These are phyloP conservation scores for Tragopan temminckii DNA, from an alignment of 2,797 vertebrate species.

Conservation along the genomic window DNA sequence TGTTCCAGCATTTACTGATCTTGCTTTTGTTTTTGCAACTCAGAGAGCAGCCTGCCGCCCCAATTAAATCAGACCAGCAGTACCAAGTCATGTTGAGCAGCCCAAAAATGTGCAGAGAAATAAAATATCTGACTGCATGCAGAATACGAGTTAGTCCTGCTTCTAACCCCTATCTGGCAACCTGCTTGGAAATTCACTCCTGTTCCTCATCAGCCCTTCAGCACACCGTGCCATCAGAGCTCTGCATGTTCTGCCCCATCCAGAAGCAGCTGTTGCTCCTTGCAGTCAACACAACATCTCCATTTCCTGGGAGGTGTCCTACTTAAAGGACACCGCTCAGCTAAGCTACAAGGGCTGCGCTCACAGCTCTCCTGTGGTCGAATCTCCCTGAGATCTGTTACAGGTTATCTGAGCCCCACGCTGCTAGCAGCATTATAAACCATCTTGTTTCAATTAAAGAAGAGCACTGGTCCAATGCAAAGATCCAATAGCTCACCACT, in stretches of 20 bases:
- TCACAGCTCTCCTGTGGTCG: accelerated
- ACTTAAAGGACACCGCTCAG: accelerated
- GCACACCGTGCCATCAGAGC: background rate
- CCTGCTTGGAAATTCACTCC: accelerated
- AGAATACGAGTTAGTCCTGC: background rate
- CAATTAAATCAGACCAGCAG: background rate
- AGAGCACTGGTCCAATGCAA: background rate
- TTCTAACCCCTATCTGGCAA: background rate
- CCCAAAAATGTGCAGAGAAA: background rate
- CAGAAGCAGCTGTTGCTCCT: background rate
- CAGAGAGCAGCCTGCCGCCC: background rate
- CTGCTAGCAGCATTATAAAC: background rate
- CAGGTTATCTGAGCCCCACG: background rate
- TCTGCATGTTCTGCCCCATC: background rate
- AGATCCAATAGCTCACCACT: background rate
- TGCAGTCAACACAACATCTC: accelerated
- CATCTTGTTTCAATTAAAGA: conserved; percentile 9
- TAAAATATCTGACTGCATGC: background rate
- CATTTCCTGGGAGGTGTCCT: background rate
- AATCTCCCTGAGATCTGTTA: background rate
- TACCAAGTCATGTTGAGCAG: background rate
- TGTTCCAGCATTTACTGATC: background rate
- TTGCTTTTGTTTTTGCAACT: background rate
- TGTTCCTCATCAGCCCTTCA: background rate
- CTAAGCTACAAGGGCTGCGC: background rate